Evolutionary conservation across 2,888 invertebrate genomes (phyloP).

Genomic region (Mycalesis mineus): DNA sequence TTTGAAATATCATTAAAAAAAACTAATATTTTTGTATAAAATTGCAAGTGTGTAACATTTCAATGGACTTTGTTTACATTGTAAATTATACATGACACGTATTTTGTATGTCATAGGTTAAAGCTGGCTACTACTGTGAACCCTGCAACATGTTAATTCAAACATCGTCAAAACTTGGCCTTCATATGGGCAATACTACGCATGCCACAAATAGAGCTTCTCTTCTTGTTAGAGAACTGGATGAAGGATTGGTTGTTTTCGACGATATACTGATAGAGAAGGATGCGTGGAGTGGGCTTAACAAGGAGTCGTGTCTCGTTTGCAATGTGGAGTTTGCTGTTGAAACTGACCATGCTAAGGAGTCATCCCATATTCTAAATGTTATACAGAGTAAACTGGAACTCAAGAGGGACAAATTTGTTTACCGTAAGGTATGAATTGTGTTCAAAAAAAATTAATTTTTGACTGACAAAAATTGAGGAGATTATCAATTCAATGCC

Average conservation of each 20-base stretch:
- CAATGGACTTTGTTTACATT: neutral
- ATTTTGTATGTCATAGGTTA: conserved; percentile 39
- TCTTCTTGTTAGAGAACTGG: conserved; percentile 32
- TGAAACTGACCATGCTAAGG: conserved; percentile 38
- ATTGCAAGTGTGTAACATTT: too few species aligned
- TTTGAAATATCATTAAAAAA: too few species aligned
- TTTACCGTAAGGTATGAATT: conserved; percentile 44
- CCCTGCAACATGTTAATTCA: conserved; percentile 46
- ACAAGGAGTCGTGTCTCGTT: conserved; percentile 42
- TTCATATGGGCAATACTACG: conserved; percentile 41
- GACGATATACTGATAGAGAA: conserved; percentile 41
- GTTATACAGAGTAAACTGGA: conserved; percentile 43
- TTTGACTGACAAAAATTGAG: neutral
- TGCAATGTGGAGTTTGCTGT: conserved; percentile 47
- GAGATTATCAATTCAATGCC: too few species aligned
- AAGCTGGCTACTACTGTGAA: conserved; percentile 51
- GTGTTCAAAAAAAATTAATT: neutral
- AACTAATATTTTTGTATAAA: too few species aligned
- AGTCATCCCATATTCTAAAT: conserved; percentile 41
- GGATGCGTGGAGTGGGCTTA: conserved; percentile 49
- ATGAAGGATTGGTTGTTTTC: conserved; percentile 37
- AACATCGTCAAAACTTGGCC: conserved; percentile 39
- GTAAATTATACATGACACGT: neutral
- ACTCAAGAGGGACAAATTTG: conserved; percentile 34
- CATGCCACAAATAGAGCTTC: conserved; percentile 41